Percentiles rank a stretch among this genome's conserved stretches.
phyloP scores from a whole-genome alignment of 2,888 invertebrate species.

The Ferdinandea cuprea region DNA sequence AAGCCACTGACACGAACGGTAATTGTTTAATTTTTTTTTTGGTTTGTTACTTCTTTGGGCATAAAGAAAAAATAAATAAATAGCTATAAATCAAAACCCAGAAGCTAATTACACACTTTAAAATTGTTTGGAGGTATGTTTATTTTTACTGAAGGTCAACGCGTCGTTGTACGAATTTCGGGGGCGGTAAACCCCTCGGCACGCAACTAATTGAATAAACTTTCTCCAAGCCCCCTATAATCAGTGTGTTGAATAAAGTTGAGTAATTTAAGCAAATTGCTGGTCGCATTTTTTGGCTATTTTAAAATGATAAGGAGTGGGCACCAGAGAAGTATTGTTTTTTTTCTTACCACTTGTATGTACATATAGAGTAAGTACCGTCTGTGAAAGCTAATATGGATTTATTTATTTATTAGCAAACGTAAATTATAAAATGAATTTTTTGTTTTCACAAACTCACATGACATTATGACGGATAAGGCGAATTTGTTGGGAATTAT shows the following conservation, averaged over 20 bases:
- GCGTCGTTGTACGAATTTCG: neutral
- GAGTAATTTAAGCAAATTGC: constrained; percentile 55
- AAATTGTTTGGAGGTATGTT: constrained; percentile 11
- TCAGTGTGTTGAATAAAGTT: constrained; percentile 43
- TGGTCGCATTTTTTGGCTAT: constrained; percentile 12
- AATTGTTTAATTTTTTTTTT: neutral
- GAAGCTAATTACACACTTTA: constrained; percentile 22
- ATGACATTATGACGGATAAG: neutral
- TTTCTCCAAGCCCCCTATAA: constrained; percentile 14
- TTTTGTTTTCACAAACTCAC: constrained; percentile 1
- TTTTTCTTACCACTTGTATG: neutral
- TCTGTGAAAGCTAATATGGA: neutral
- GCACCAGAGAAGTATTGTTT: neutral
- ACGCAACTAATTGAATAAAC: constrained; percentile 43
- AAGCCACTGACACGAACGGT: neutral
- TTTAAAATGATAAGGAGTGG: neutral
- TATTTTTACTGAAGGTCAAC: constrained; percentile 32
- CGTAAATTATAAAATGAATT: constrained; percentile 3
- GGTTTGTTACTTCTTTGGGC: neutral
- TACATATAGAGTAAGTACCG: neutral
- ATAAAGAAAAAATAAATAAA: neutral
- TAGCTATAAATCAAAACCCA: neutral
- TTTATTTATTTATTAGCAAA: neutral
- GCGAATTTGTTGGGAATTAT: neutral
- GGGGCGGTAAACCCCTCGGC: neutral